Evolutionary conservation across 2,797 vertebrate genomes (phyloP).

Genomic region (Strix occidentalis): DNA sequence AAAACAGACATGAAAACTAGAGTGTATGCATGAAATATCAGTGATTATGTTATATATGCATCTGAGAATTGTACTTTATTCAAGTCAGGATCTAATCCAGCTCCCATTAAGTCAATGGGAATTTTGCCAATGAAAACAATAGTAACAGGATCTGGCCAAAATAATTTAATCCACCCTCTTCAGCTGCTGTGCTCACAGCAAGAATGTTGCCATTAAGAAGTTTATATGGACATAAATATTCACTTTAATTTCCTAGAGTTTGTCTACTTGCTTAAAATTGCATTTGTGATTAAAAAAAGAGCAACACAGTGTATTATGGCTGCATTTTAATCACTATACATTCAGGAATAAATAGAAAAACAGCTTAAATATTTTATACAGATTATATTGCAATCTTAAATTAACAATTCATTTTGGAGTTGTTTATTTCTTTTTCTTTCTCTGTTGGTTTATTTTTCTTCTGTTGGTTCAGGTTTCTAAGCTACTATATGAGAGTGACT

Average conservation of each 20-base stretch:
- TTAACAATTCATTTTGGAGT: constrained; percentile 46
- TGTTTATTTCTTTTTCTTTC: constrained; percentile 3
- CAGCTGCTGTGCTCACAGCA: constrained; percentile 63
- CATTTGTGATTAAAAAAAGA: constrained; percentile 63
- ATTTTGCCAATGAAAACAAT: constrained; percentile 63
- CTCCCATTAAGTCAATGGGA: constrained; percentile 55
- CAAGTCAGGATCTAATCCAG: constrained; percentile 55
- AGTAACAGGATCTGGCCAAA: constrained; percentile 59
- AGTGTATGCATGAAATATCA: background rate
- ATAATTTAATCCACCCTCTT: constrained; percentile 67
- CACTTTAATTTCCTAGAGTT: constrained; percentile 66
- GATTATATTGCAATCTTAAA: constrained; percentile 42
- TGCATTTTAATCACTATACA: constrained; percentile 48
- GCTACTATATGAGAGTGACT: background rate
- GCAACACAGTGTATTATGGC: background rate
- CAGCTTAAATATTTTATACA: constrained; percentile 62
- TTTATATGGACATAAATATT: constrained; percentile 70
- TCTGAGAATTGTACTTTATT: constrained; percentile 55
- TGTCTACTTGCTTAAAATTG: constrained; percentile 66
- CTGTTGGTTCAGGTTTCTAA: constrained; percentile 2
- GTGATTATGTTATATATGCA: constrained; percentile 40
- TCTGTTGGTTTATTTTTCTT: background rate
- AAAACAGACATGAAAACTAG: background rate
- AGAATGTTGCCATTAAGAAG: constrained; percentile 55
- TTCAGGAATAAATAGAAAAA: constrained; percentile 50